Evolutionary conservation across 2,888 invertebrate genomes (phyloP).

Genomic region (Resseliella maxima): DNA sequence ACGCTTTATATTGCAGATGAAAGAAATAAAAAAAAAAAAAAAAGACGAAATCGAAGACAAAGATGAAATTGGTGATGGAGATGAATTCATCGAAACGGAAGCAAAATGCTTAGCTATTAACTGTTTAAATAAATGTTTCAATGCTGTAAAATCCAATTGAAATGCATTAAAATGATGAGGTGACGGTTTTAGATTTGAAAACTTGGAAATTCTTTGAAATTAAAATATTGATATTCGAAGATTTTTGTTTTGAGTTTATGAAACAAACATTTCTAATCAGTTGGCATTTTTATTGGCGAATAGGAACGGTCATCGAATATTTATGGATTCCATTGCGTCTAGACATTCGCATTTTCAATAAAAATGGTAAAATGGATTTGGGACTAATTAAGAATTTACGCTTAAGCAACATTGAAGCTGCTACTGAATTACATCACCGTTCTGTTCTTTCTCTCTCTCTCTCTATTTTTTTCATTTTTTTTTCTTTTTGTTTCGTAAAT

Average conservation of each 20-base stretch:
- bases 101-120: too few species aligned
- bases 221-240: background rate
- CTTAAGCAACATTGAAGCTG: background rate
- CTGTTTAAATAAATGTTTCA: too few species aligned
- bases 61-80: too few species aligned
- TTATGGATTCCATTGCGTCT: background rate
- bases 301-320: background rate
- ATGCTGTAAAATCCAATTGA: too few species aligned
- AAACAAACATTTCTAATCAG: background rate
- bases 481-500: background rate
- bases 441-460: too few species aligned
- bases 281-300: background rate
- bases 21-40: too few species aligned
- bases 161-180: too few species aligned
- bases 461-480: too few species aligned
- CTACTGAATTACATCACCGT: background rate
- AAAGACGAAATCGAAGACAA: too few species aligned
- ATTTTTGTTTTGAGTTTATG: background rate
- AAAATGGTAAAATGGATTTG: background rate
- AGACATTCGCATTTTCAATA: background rate
- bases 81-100: too few species aligned
- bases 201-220: background rate
- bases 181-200: background rate
- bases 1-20: too few species aligned
- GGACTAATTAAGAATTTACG: background rate